These are phyloP conservation scores for Folsomia manolachei DNA, from an alignment of 2,888 invertebrate genomes.

Conservation along the genomic window DNA sequence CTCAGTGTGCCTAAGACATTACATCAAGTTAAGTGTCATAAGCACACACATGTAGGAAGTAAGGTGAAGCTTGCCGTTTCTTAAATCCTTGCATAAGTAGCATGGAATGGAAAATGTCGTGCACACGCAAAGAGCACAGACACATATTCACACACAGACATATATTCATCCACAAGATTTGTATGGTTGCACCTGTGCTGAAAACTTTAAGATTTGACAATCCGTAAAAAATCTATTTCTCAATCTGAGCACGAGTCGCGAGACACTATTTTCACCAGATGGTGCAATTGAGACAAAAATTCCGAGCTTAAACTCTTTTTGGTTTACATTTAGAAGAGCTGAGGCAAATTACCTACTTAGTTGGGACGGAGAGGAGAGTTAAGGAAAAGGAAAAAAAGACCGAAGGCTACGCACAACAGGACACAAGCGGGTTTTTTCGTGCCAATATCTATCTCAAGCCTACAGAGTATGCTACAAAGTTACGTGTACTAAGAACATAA, in stretches of 20 bases:
- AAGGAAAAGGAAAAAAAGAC: not conserved
- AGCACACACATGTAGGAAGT: too few relatives aligned
- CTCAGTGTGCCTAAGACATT: not conserved
- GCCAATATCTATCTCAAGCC: not conserved
- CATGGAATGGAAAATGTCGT: not conserved
- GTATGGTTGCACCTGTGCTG: constrained; percentile 41
- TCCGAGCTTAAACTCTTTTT: constrained; percentile 8
- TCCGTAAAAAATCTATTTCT: constrained; percentile 48
- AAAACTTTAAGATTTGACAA: constrained; percentile 47
- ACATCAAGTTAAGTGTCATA: not conserved
- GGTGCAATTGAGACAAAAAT: constrained; percentile 44
- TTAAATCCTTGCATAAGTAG: not conserved
- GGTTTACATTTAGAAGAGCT: not conserved
- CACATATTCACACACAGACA: too few relatives aligned
- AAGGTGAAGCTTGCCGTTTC: not conserved
- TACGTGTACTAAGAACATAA: too few relatives aligned
- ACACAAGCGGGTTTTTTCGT: not conserved
- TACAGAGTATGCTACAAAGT: too few relatives aligned
- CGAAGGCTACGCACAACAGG: too few relatives aligned
- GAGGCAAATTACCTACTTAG: not conserved
- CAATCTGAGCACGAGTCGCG: constrained; percentile 46
- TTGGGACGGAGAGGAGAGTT: not conserved
- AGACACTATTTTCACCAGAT: constrained; percentile 47
- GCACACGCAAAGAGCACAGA: not conserved
- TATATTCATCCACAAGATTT: not conserved